phyloP scores from a whole-genome alignment of 2,797 vertebrate species.

The Catostomus latipinnis region DNA sequence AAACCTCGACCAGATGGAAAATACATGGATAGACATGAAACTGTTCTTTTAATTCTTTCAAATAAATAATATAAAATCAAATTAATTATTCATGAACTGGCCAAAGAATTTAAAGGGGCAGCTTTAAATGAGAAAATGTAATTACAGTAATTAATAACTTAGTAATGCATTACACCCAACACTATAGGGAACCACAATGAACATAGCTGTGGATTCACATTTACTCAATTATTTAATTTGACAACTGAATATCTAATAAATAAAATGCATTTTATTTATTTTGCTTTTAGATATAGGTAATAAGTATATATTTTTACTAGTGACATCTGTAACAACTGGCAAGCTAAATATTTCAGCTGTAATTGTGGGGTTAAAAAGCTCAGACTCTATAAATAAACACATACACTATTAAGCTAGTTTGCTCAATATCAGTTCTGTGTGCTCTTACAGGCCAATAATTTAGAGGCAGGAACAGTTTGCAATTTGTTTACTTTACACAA shows the following conservation, averaged over 20 bases:
- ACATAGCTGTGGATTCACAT: no score
- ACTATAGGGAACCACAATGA: no score
- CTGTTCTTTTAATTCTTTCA: no score
- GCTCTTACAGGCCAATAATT: not conserved
- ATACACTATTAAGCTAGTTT: not conserved
- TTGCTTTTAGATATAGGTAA: not conserved
- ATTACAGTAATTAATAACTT: no score
- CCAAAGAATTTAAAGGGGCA: no score
- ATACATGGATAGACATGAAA: no score
- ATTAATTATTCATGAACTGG: no score
- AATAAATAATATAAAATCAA: no score
- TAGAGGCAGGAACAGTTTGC: not conserved
- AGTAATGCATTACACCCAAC: no score
- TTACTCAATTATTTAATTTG: not conserved
- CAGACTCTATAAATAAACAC: not conserved
- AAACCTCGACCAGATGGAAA: no score
- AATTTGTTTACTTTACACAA: not conserved
- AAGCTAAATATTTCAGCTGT: slow-evolving; percentile 9
- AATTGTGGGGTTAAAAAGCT: not conserved
- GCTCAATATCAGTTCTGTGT: not conserved
- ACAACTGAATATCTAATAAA: not conserved
- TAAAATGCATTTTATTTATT: not conserved
- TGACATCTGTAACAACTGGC: not conserved
- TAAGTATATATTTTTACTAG: not conserved
- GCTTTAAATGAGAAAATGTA: no score